Base-by-base conservation (phyloP, 2,797 vertebrate species). In the Chaetodon trifasciatus region DNA sequence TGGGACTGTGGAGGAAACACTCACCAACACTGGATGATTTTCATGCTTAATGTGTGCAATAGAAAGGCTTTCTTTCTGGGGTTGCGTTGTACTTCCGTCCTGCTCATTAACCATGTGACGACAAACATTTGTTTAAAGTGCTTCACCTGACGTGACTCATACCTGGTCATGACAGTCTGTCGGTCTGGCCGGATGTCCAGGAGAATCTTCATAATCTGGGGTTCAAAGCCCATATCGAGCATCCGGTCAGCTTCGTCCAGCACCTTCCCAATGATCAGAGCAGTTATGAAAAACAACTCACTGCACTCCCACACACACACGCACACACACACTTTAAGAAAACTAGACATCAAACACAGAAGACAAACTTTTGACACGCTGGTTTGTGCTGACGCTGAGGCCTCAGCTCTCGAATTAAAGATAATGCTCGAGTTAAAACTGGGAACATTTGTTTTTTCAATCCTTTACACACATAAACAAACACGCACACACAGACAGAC, bases 201-300 rank as follows among this genome's bases (percentile, higher is more conserved):
- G 24, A 99, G 93, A 82, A 99, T 99, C 94, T 99, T 99, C 96
- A 97, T 96, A 81, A 99, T 99, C 91, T 99, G 98, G 50, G 98
- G 98, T 91, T 99, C 98, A 92, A 99, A 99, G 66, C 98, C 98
- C 98, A 99, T 99, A 84, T 99, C 98, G 49, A 99, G 74, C 98
- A 99, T 99, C 32, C 96, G 96, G 83, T 99, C 98, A 24, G 98
- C 98, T 91, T 99, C 98, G 79, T 99, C 98, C 86, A 99, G 94
- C 67, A 99, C 98, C 98, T 99, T n/a, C 8, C 8, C 61, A 71
- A 10, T 24, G 39, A 73, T 66, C 17, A 77, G 10, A 66, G 40
- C 5, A 12, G 16, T 28, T 21, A 17, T 19, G 8, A 44, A 40
- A 42, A 55, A 21, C 39, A 24, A 5, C 0, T 0, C 15, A 21